A percentile compares a stretch with the other conserved stretches of the same genome.
Evolutionary conservation across 2,888 invertebrate genomes (phyloP).

Genomic region (Melipona bicolor): DNA sequence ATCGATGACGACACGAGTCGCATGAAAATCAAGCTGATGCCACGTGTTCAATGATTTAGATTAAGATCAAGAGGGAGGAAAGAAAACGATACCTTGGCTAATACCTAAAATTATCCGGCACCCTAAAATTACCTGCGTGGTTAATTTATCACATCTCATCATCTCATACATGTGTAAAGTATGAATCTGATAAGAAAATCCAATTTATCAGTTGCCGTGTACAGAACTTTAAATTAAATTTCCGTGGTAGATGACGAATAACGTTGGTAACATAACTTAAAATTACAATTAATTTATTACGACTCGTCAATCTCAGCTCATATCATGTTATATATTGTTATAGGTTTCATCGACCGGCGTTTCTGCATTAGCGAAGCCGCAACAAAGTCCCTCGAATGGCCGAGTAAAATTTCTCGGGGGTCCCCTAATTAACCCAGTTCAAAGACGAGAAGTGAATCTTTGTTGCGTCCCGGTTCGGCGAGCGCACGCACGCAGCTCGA

Average conservation of each 20-base stretch:
- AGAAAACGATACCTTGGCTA: neutral
- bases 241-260: neutral
- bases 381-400: neutral
- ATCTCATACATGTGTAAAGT: neutral
- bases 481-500: conserved; percentile 20
- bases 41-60: neutral
- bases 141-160: neutral
- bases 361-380: neutral
- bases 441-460: conserved; percentile 43
- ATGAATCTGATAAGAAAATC: neutral
- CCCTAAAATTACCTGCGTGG: neutral
- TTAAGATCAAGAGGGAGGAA: neutral
- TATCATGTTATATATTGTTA: too few species aligned
- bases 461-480: conserved; percentile 25
- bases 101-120: too few species aligned
- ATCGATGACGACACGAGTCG: neutral
- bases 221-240: too few species aligned
- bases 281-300: neutral
- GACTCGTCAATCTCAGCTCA: neutral
- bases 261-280: neutral
- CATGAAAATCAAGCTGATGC: neutral
- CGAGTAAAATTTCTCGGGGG: neutral
- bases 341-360: neutral
- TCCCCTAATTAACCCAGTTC: conserved; percentile 48
- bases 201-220: neutral